These are phyloP conservation scores for Anguilla rostrata DNA, from an alignment of 2,113 vertebrate species.

Conservation along the genomic window DNA sequence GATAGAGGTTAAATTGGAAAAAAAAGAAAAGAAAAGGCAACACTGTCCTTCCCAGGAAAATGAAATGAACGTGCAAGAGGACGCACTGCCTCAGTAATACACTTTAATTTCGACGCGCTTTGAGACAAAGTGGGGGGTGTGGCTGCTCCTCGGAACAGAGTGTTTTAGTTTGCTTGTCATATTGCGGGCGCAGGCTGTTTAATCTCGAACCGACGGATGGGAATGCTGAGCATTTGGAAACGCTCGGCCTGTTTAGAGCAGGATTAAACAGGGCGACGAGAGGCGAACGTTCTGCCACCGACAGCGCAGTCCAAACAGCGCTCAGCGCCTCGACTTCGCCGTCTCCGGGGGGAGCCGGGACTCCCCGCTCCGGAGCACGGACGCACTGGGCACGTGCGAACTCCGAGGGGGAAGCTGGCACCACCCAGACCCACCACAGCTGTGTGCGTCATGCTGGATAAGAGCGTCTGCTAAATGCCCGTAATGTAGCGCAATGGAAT, in stretches of 20 bases:
- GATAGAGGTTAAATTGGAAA: not conserved
- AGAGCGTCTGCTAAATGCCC: no score
- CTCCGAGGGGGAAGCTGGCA: not conserved
- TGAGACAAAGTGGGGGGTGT: not conserved
- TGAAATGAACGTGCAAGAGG: not conserved
- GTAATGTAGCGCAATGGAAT: no score
- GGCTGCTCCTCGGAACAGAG: not conserved
- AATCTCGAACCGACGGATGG: not conserved
- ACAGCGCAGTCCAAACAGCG: not conserved
- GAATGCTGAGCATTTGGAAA: constrained; percentile 8
- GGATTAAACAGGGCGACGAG: not conserved
- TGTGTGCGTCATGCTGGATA: no score
- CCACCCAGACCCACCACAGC: no score
- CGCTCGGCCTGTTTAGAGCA: constrained; percentile 8
- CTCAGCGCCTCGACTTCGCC: not conserved
- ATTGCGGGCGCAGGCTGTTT: not conserved
- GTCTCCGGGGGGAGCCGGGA: not conserved
- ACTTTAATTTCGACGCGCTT: not conserved
- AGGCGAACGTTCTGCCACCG: constrained; percentile 23
- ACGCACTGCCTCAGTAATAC: not conserved
- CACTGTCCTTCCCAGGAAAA: not conserved
- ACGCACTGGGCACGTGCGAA: not conserved
- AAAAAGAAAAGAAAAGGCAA: not conserved
- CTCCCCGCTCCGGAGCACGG: not conserved
- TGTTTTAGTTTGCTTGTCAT: not conserved